phyloP scores from a whole-genome alignment of 2,797 vertebrate species.

The Eulemur rubriventer region DNA sequence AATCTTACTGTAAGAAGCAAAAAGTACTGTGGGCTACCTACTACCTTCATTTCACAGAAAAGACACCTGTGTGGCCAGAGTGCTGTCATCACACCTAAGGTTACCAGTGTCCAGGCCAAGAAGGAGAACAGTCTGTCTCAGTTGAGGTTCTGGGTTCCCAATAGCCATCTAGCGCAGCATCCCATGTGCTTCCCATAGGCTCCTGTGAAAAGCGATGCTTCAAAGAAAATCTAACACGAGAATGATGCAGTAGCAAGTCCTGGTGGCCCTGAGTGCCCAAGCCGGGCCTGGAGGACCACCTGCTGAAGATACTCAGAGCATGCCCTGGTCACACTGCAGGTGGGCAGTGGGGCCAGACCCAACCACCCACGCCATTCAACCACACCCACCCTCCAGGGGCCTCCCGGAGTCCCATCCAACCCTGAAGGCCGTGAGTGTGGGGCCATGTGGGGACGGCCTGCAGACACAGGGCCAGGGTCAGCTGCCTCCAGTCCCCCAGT shows the following conservation, averaged over 20 bases:
- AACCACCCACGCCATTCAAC: neutral
- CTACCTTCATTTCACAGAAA: neutral
- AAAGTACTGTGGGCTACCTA: neutral
- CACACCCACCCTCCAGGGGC: too few relatives aligned
- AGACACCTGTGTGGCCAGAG: too few relatives aligned
- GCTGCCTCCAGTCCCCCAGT: too few relatives aligned
- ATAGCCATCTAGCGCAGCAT: neutral
- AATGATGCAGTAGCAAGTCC: neutral
- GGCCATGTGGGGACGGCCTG: neutral
- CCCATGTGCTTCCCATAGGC: too few relatives aligned
- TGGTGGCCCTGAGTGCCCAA: too few relatives aligned
- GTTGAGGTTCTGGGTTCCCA: neutral
- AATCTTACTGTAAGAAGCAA: neutral
- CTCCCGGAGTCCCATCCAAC: too few relatives aligned
- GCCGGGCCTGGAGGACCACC: accelerated
- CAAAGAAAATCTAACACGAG: neutral
- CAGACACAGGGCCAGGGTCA: neutral
- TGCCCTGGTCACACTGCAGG: neutral
- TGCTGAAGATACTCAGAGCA: neutral
- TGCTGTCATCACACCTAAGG: neutral
- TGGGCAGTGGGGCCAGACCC: too few relatives aligned
- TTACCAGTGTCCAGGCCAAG: too few relatives aligned
- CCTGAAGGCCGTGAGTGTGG: neutral
- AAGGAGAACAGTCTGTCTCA: too few relatives aligned
- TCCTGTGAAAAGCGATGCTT: neutral